These are phyloP conservation scores for Palythoa grandis DNA, from an alignment of 92 coral and sea anemone genomes.

Conservation along the genomic window DNA sequence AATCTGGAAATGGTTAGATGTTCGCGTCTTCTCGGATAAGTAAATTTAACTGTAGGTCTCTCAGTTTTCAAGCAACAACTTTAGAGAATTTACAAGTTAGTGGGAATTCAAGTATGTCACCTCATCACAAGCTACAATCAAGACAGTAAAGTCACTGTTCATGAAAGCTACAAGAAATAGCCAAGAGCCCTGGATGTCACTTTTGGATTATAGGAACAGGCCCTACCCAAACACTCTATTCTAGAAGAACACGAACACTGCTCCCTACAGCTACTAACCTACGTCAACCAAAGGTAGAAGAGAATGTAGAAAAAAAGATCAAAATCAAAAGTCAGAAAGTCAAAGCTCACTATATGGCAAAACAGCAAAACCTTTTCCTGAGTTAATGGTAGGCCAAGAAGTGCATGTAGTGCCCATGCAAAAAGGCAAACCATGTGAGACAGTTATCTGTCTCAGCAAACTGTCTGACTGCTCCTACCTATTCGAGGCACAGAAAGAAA, in stretches of 20 bases:
- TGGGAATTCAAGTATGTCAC: constrained; percentile 51
- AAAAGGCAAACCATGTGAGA: constrained; percentile 46
- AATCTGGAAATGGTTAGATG: no score
- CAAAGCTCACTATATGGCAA: constrained; percentile 48
- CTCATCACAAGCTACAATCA: constrained; percentile 13
- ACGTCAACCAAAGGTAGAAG: constrained; percentile 18
- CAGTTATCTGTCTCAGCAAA: constrained; percentile 47
- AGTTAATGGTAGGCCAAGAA: constrained; percentile 62
- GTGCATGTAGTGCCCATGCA: constrained; percentile 48
- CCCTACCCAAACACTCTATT: no score
- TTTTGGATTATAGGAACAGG: constrained; percentile 57
- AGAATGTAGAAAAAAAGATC: not conserved
- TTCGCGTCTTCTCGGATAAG: no score
- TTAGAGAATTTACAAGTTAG: no score
- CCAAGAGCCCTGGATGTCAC: constrained; percentile 62
- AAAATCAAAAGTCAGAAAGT: constrained; percentile 35
- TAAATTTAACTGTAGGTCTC: not conserved
- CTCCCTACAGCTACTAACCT: not conserved
- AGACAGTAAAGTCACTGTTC: no score
- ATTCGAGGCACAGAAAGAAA: constrained; percentile 38
- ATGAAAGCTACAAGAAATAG: constrained; percentile 56
- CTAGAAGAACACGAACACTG: no score
- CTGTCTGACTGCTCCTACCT: constrained; percentile 55
- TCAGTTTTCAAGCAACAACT: constrained; percentile 52
- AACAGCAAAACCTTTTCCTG: constrained; percentile 42